Conservation (phyloP, 2,113 vertebrate species). For the Anthoscopus minutus region DNA sequence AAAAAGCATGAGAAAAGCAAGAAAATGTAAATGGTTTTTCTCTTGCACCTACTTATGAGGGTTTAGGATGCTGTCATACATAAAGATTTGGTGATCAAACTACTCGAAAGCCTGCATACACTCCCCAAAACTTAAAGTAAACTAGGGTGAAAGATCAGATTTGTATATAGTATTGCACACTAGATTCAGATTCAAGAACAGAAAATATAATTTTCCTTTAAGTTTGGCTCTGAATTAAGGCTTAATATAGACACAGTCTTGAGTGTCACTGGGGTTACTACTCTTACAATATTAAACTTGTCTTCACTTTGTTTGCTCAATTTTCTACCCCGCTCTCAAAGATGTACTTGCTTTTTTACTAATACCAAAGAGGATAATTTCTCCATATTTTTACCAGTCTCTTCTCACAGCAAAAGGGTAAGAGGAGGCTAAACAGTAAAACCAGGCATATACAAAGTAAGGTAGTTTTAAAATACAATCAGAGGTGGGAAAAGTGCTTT, state of each 20-base stretch:
- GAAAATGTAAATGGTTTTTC: not conserved
- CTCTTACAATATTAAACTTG: not conserved
- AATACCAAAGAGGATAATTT: not conserved
- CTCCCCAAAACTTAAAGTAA: not conserved
- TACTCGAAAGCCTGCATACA: not conserved
- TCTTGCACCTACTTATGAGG: not conserved
- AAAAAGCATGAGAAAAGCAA: not conserved
- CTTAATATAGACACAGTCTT: not conserved
- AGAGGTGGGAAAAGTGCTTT: fast-evolving
- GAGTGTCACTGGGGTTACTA: not conserved
- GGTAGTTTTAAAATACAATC: not conserved
- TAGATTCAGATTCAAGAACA: not conserved
- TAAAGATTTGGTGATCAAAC: not conserved
- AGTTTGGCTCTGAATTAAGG: not conserved
- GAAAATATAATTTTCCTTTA: not conserved
- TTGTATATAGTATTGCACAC: not conserved
- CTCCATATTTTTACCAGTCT: not conserved
- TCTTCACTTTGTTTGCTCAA: not conserved
- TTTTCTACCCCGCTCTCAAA: not conserved
- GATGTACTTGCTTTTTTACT: not conserved
- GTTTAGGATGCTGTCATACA: not conserved
- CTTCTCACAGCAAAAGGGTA: not conserved
- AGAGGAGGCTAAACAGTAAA: fast-evolving
- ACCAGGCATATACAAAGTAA: not conserved
- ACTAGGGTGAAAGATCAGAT: fast-evolving